Percentiles rank a stretch among this genome's conserved stretches.
Evolutionary conservation across 2,797 vertebrate species (phyloP).

Genomic region (Hoplostethus atlanticus): DNA sequence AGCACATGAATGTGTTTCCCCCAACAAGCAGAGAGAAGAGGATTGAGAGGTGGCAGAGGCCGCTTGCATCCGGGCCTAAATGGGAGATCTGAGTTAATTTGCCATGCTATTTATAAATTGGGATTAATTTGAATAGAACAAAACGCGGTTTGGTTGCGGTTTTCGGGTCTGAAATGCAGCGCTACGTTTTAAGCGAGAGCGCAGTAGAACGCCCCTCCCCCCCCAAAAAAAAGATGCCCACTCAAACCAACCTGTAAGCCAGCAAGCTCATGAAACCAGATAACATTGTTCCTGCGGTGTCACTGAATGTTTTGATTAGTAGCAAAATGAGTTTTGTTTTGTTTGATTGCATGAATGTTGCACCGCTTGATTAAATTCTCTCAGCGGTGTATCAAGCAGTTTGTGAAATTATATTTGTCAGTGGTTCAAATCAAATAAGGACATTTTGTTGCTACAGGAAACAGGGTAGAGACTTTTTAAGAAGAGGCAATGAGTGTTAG

Average conservation of each 20-base stretch:
- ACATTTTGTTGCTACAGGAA: constrained; percentile 11
- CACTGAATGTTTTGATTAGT: constrained; percentile 47
- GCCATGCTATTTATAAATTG: constrained; percentile 63
- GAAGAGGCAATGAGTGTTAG: background rate
- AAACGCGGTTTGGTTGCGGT: constrained; percentile 59
- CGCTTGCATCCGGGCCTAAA: constrained; percentile 66
- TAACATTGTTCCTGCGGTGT: constrained; percentile 36
- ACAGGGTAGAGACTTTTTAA: background rate
- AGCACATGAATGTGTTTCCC: constrained; percentile 66
- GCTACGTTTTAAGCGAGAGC: background rate
- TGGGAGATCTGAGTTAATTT: constrained; percentile 77
- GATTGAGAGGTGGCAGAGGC: constrained; percentile 68
- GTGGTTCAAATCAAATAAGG: constrained; percentile 5
- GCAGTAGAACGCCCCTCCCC: too few species aligned
- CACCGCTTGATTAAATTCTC: constrained; percentile 35
- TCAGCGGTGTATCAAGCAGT: constrained; percentile 20
- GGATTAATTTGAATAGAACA: constrained; percentile 69
- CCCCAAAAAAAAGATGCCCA: background rate
- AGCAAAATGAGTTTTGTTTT: constrained; percentile 46
- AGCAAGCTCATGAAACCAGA: constrained; percentile 11
- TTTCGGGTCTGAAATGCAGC: constrained; percentile 46
- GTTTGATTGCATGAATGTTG: constrained; percentile 41
- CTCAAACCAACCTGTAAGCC: constrained; percentile 2
- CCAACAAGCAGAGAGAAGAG: constrained; percentile 51
- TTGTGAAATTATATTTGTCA: constrained; percentile 15